Base-by-base conservation (phyloP, 1,140 invertebrate genomes). In the Drosophila varians region DNA sequence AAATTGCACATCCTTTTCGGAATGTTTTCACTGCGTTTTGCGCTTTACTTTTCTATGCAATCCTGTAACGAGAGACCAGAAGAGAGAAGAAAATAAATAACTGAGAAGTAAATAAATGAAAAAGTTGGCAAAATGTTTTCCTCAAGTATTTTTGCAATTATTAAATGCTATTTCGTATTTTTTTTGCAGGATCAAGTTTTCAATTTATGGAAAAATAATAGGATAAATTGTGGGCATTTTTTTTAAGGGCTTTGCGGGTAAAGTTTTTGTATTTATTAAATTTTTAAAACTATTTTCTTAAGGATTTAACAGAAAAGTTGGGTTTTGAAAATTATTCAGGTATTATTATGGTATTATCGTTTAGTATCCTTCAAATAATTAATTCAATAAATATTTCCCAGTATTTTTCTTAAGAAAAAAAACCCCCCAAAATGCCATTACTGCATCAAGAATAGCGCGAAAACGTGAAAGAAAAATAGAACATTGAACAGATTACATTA, bases 401-500 rank as follows among this genome's bases (percentile, higher is more conserved):
- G 6, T 31, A 31, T 31, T 11, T 31, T 16, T 38, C 16, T 38
- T 38, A 1, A 49, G 51, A 55, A 42, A 61, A 68, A 72, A 60
- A 53, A 36, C n/a, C 34, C 51, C 48, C 47, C 23, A 23, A 12
- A 55, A 40, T 60, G 36, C 23, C 72, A 70, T 68, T 61, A 74
- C 46, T 26, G 49, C 65, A 72, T 18, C 25, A 18, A 56, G 38
- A 38, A 45, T 14, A 18, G 6, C 18, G 3, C 25, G 16, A 16
- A 47, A 42, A 47, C 18, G 5, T 16, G 16, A 19, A 40, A 40
- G 43, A 34, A 38, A 55, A 73, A 52, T 74, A 77, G 57, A 74
- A 74, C 56, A 68, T 74, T 74, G 55, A 60, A 43, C 52, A 65
- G 69, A 70, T 77, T 71, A 64, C 55, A 70, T 66, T 84, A 66